Conservation (phyloP, 2,888 invertebrate species). For the Pilophorus perplexus region DNA sequence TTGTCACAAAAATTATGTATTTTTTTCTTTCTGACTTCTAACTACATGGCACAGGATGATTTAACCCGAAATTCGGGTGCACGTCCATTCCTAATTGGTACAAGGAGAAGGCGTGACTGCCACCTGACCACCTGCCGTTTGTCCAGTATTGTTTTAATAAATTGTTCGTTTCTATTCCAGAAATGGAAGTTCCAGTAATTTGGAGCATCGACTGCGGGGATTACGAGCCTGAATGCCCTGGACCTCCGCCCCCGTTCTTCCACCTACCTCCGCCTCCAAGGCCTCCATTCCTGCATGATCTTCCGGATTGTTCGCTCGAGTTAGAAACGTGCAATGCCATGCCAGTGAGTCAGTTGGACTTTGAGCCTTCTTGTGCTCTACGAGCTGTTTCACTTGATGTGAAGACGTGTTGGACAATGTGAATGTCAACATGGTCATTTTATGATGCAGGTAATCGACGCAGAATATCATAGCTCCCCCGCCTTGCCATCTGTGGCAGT, state of each 20-base stretch:
- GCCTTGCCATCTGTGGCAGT: constrained; percentile 80
- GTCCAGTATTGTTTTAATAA: too few relatives aligned
- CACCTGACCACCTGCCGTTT: too few relatives aligned
- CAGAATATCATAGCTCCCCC: constrained; percentile 81
- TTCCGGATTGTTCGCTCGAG: constrained; percentile 66
- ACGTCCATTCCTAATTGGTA: too few relatives aligned
- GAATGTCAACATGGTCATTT: too few relatives aligned
- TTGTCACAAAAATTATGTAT: too few relatives aligned
- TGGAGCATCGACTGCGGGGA: constrained; percentile 52
- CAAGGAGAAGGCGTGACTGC: not conserved
- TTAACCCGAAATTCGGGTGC: too few relatives aligned
- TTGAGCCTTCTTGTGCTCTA: too few relatives aligned
- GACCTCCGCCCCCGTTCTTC: constrained; percentile 72
- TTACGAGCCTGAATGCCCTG: constrained; percentile 72
- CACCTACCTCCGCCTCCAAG: constrained; percentile 71
- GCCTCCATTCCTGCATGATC: constrained; percentile 67
- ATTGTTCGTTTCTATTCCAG: too few relatives aligned
- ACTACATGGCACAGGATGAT: too few relatives aligned
- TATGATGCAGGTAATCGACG: constrained; percentile 75
- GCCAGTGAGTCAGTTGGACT: constrained; percentile 75
- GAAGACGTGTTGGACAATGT: too few relatives aligned
- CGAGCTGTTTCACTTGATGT: too few relatives aligned
- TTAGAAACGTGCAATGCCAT: constrained; percentile 73
- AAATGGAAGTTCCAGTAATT: constrained; percentile 38
- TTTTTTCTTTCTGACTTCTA: too few relatives aligned